Base-by-base conservation (phyloP, 2,888 invertebrate genomes). In the Biston stratarius region DNA sequence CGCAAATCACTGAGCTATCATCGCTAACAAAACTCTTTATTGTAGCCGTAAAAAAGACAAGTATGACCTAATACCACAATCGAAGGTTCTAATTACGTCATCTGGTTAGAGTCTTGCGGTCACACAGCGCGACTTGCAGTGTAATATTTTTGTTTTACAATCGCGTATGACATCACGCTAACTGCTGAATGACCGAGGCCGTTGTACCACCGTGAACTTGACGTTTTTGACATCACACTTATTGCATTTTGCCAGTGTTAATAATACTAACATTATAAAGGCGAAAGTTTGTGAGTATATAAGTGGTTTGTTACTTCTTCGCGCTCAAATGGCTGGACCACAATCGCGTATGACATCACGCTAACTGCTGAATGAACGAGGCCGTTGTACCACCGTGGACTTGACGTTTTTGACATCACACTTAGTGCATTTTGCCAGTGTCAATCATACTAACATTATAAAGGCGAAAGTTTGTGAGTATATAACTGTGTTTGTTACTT, bases 291-390 rank as follows among this genome's bases (percentile, higher is more conserved):
- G 24, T 24, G 24, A 24, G 24, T 24, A 3, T 24, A 2, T 24
- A 24, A 24, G 24, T 24, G 24, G 24, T 24, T 24, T 2, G 24
- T 24, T 24, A 24, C 24, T 24, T 24, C 3, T 24, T 24, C 3
- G 3, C 24, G 24, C 24, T 24, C 24, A 24, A 24, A 24, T 3
- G 3, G 24, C 24, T 24, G 24, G 24, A 24, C 24, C 24, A 24
- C 48, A 61, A 61, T 53, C 10, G 45, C 9, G n/a, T 15, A 62
- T 67, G 66, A 67, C 49, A 51, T 67, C 66, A 67, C 58, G 61
- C 61, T 47, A 61, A 61, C 56, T 44, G 49, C 44, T 56, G 61
- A 66, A 66, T 61, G 66, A 62, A 56, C 52, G 45, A 52, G 61
- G 58, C 33, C 48, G 38, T 6, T 57, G 24, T 12, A 15, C 15